phyloP scores from a whole-genome alignment of 2,113 vertebrate species.

The Albula glossodonta region DNA sequence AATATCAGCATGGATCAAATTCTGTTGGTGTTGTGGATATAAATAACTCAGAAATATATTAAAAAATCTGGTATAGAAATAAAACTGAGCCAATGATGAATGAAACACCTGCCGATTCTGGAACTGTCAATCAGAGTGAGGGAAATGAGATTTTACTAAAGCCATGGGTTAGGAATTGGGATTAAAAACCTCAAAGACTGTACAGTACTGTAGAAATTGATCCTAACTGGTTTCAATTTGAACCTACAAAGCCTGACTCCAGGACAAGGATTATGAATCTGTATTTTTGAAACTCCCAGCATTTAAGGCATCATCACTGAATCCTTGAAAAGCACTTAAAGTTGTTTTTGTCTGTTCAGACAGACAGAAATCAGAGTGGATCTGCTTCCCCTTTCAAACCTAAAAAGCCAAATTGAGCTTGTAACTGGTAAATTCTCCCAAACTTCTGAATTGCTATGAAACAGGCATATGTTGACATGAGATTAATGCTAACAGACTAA shows the following conservation, averaged over 20 bases:
- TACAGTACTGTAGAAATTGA: background rate
- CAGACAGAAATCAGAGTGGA: no score
- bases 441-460: no score
- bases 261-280: no score
- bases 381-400: no score
- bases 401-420: no score
- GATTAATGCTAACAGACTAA: no score
- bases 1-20: slow-evolving; percentile 6
- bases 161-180: background rate
- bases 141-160: background rate
- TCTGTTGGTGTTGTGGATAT: background rate
- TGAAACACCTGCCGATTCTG: background rate
- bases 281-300: background rate
- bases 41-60: background rate
- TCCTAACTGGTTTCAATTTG: no score
- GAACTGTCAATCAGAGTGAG: background rate
- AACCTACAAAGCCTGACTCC: no score
- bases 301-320: slow-evolving; percentile 8
- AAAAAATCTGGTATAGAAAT: background rate
- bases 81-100: background rate
- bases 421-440: no score
- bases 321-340: background rate
- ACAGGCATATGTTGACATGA: no score
- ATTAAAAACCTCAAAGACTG: background rate
- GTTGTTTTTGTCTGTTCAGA: no score